These are phyloP conservation scores for Agrotis segetum DNA, from an alignment of 2,888 invertebrate genomes.

Conservation along the genomic window DNA sequence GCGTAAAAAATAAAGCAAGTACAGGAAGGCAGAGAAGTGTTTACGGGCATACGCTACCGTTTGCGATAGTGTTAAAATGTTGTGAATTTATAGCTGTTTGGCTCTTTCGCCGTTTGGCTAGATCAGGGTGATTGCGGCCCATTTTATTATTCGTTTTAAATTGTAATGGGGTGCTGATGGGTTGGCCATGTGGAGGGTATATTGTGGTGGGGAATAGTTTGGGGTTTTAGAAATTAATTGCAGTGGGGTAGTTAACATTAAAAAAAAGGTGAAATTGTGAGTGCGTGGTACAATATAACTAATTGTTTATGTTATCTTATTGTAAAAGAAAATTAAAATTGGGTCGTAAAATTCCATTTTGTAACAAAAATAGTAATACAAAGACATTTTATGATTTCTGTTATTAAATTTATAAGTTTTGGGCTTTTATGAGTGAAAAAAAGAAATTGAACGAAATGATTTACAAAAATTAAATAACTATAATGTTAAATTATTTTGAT, in stretches of 20 bases:
- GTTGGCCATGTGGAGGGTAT: not conserved
- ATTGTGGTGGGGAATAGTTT: not conserved
- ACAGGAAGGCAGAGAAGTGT: constrained; percentile 84
- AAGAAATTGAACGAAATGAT: too few species aligned
- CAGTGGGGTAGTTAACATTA: too few species aligned
- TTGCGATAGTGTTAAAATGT: constrained; percentile 66
- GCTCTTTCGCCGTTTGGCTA: constrained; percentile 33
- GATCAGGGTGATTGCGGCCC: constrained; percentile 61
- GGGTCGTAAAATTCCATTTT: too few species aligned
- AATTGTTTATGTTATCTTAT: too few species aligned
- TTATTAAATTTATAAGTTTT: too few species aligned
- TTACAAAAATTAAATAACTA: not conserved
- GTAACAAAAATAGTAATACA: too few species aligned
- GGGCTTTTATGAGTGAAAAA: too few species aligned
- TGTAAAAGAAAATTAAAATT: too few species aligned
- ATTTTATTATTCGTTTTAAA: constrained; percentile 65
- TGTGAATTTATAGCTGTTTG: constrained; percentile 61
- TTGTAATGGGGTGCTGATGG: constrained; percentile 58
- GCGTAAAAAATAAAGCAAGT: constrained; percentile 69
- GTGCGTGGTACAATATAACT: too few species aligned
- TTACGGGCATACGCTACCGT: constrained; percentile 78
- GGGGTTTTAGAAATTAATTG: not conserved
- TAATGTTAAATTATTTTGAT: too few species aligned
- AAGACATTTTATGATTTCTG: too few species aligned
- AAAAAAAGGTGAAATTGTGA: too few species aligned